Percentiles rank a stretch among this genome's conserved stretches.
These are phyloP conservation scores for Acanthornis magna DNA, from an alignment of 2,797 vertebrate genomes.

Conservation along the genomic window DNA sequence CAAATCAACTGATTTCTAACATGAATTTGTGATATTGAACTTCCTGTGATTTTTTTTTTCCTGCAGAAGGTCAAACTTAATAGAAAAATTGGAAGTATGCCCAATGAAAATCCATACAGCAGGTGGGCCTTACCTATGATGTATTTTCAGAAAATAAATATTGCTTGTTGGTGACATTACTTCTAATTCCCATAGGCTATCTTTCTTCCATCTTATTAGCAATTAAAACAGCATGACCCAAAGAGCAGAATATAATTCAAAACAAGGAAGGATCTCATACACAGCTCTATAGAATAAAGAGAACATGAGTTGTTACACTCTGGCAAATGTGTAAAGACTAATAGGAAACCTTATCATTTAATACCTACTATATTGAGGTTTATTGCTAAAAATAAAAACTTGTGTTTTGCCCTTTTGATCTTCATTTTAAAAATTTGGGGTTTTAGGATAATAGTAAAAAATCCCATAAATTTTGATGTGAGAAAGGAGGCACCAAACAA, in stretches of 20 bases:
- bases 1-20: background rate
- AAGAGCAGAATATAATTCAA: background rate
- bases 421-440: background rate
- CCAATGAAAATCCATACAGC: constrained; percentile 12
- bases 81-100: constrained; percentile 31
- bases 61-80: constrained; percentile 29
- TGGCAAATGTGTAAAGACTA: background rate
- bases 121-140: background rate
- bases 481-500: background rate
- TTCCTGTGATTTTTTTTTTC: background rate
- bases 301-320: background rate
- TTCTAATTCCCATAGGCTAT: background rate
- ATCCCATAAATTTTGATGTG: background rate
- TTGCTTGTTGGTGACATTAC: background rate
- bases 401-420: background rate
- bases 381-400: background rate
- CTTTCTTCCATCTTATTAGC: background rate
- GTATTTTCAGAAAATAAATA: constrained; percentile 11
- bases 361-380: background rate
- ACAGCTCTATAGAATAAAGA: background rate
- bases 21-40: background rate
- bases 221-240: background rate
- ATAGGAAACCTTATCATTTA: background rate
- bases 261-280: background rate
- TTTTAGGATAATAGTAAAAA: background rate